phyloP scores from a whole-genome alignment of 2,797 vertebrate species.

The Chiloscyllium punctatum region DNA sequence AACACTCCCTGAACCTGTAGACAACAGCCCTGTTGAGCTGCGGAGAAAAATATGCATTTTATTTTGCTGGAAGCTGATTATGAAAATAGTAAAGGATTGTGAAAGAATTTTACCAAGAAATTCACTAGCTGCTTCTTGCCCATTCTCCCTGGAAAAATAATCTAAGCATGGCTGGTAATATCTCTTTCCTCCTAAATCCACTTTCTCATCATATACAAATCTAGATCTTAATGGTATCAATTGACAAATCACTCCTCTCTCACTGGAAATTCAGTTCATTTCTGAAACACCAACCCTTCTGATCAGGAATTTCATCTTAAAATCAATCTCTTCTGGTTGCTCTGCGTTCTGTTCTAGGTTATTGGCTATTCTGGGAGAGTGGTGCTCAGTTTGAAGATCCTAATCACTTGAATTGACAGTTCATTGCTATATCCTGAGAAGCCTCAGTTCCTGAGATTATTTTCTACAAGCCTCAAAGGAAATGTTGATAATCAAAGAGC shows the following conservation, averaged over 20 bases:
- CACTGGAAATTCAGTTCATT: neutral
- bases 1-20: too few species aligned
- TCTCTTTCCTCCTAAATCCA: neutral
- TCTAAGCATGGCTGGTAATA: neutral
- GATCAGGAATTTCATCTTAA: neutral
- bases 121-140: neutral
- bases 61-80: neutral
- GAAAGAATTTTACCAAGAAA: neutral
- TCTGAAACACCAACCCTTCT: neutral
- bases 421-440: neutral
- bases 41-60: neutral
- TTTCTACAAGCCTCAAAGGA: neutral
- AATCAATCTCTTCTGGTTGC: neutral
- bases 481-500: neutral
- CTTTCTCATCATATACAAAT: neutral
- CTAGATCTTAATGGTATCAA: neutral
- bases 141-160: neutral
- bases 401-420: neutral
- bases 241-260: neutral
- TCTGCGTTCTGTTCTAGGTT: neutral
- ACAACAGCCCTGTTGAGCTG: neutral
- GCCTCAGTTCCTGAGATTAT: neutral
- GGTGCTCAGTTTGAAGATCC: neutral
- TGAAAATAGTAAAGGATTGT: neutral
- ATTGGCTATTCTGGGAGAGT: neutral